Evolutionary conservation across 92 coral and sea anemone genomes (phyloP).

Genomic region (Anthopleura xanthogrammica): DNA sequence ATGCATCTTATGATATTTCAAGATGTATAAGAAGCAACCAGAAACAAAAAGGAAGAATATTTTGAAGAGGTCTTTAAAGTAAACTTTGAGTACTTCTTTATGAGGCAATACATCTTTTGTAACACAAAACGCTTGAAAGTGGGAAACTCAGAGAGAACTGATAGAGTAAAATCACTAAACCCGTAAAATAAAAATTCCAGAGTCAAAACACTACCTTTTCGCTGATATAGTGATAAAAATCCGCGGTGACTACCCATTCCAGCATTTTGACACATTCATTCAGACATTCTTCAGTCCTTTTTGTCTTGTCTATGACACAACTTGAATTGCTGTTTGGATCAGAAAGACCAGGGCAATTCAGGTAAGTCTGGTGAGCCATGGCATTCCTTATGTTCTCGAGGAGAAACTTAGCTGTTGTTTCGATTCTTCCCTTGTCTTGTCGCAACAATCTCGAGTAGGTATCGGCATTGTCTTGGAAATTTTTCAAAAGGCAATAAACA

Average conservation of each 20-base stretch:
- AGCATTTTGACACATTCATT: not conserved
- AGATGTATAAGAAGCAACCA: too few species aligned
- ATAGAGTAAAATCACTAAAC: too few species aligned
- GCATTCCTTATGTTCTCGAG: slow-evolving; percentile 2
- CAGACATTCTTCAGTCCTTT: slow-evolving; percentile 1
- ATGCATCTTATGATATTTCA: too few species aligned
- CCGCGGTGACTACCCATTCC: not conserved
- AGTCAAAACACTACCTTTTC: too few species aligned
- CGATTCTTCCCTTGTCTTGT: not conserved
- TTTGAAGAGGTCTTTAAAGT: too few species aligned
- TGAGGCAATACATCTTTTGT: too few species aligned
- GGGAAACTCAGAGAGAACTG: too few species aligned
- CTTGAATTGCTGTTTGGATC: not conserved
- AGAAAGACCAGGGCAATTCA: not conserved
- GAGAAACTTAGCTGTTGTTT: not conserved
- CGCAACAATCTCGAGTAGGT: not conserved
- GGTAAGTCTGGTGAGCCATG: slow-evolving; percentile 23
- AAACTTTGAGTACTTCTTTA: too few species aligned
- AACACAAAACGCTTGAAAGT: too few species aligned
- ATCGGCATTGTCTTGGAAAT: not conserved
- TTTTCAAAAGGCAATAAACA: slow-evolving; percentile 7
- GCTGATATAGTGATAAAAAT: not conserved
- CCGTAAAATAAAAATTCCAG: too few species aligned
- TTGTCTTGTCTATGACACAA: not conserved
- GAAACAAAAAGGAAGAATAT: too few species aligned